Evolutionary conservation across 2,888 invertebrate genomes (phyloP), one percentile per base, ranked within the genome.

Genomic region (Crocallis elinguaria): DNA sequence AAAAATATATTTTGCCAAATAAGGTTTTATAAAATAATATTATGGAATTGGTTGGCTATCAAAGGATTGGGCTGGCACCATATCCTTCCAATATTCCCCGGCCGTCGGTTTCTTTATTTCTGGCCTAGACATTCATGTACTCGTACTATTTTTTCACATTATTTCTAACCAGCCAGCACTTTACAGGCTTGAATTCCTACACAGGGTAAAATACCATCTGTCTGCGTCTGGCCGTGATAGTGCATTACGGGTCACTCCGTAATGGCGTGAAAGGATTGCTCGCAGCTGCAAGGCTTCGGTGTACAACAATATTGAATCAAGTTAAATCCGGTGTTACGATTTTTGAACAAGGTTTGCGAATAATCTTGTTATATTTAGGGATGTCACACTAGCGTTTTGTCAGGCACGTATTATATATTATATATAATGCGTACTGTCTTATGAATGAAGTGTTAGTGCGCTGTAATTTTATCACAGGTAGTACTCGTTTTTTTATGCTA

Each of bases 181-280:
- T 82, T 60, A 62, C 42, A 67, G 82, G 82, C 62, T 84, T 82
- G 76, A 77, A 68, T 73, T 56, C 57, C 50, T 60, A 48, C 66
- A 61, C 64, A 48, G 60, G 67, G 65, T 60, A 64, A 64, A 69
- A 67, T 69, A 57, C 62, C 69, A 67, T 68, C 69, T 71, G 57
- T 63, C 62, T 11, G 58, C 33, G 64, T 30, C 58, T 66, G 86
- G 60, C 85, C 86, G 66, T 84, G 82, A 68, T 60, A 61, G 58
- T 61, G 73, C 62, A 79, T 83, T 83, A 84, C 59, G 61, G 66
- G 69, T 66, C 62, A 67, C 69, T 66, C 69, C 67, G 69, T 79
- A 78, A 76, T 78, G 65, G 73, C 73, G 71, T 82, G 82, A 83
- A 86, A 79, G 84, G 83, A 84, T 86, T 85, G 82, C 73, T 60